phyloP scores from a whole-genome alignment of 2,888 invertebrate genomes.

The Hetaerina titia region DNA sequence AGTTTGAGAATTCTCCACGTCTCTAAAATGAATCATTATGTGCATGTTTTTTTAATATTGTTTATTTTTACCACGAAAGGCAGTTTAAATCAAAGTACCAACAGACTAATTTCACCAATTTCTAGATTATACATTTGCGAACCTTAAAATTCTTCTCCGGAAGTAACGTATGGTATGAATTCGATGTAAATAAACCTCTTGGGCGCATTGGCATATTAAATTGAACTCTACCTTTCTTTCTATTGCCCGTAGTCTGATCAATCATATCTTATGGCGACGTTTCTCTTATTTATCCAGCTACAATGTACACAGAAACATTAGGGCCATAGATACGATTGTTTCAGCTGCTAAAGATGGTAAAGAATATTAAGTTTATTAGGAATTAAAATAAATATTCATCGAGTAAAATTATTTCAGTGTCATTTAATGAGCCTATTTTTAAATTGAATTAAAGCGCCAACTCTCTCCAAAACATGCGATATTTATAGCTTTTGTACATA shows the following conservation, averaged over 20 bases:
- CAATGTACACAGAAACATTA: conserved; percentile 36
- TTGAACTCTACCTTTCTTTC: background rate
- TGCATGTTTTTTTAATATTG: no score
- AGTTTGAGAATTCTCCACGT: conserved; percentile 75
- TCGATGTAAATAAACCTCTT: conserved; percentile 84
- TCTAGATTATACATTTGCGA: background rate
- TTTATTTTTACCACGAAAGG: no score
- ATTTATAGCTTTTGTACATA: background rate
- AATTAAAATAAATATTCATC: background rate
- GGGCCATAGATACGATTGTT: conserved; percentile 51
- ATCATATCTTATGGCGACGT: background rate
- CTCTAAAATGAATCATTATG: conserved; percentile 72
- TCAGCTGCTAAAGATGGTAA: background rate
- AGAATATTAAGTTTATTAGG: background rate
- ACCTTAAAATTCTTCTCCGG: conserved; percentile 29
- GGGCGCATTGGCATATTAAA: conserved; percentile 79
- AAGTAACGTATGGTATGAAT: conserved; percentile 78
- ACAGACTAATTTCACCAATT: no score
- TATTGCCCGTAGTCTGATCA: background rate
- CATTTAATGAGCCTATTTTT: background rate
- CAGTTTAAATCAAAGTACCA: no score
- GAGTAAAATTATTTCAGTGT: background rate
- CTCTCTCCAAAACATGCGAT: no score
- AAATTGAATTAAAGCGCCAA: conserved; percentile 20
- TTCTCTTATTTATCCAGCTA: background rate